Base-by-base conservation (phyloP, 2,797 vertebrate genomes). In the Fistularia commersonii region DNA sequence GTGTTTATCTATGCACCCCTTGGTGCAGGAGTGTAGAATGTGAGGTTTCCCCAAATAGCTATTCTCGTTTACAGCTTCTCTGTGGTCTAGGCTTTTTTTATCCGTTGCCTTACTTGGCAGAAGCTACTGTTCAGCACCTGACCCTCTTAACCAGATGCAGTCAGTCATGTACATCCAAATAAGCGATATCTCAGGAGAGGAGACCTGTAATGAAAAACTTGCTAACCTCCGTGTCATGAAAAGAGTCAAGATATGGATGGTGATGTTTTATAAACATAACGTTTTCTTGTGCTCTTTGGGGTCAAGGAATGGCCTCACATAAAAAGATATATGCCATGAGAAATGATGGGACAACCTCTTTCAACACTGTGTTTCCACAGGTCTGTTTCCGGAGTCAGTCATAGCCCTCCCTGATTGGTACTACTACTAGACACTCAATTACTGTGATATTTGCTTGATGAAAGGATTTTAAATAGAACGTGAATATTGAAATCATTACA, bases 21-120 rank as follows among this genome's bases (percentile, higher is more conserved):
- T 66, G 68, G 58, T 72, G 54, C 62, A 73, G 63, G 64, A 52
- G 43, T 61, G 45, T 70, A 40, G 57, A 67, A 59, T 64, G 48
- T 66, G 61, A 69, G 73, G 46, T 72, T 81, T 82, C 77, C 78
- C 68, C 71, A 79, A 78, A 83, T 76, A 82, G 79, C 61, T 66
- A 44, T 35, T 72, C 77, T 72, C 68, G 79, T 83, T 85, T 72
- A 63, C 61, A 80, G 60, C 77, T 71, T 83, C 77, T 74, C 74
- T 69, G 59, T 71, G 70, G 74, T 68, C 66, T 57, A 62, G 57
- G 49, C 75, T 79, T 64, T 76, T 75, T 81, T 77, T 76, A 73
- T 80, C 78, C 72, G 79, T 50, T 62, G 72, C 65, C 71, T 72
- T 42, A 23, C 23, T 77, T 77, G 73, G 76, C 72, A 81, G 77